A percentile compares a stretch with the other conserved stretches of the same genome.
Conservation (phyloP, 2,888 invertebrate species). For the Eupithecia tripunctaria region DNA sequence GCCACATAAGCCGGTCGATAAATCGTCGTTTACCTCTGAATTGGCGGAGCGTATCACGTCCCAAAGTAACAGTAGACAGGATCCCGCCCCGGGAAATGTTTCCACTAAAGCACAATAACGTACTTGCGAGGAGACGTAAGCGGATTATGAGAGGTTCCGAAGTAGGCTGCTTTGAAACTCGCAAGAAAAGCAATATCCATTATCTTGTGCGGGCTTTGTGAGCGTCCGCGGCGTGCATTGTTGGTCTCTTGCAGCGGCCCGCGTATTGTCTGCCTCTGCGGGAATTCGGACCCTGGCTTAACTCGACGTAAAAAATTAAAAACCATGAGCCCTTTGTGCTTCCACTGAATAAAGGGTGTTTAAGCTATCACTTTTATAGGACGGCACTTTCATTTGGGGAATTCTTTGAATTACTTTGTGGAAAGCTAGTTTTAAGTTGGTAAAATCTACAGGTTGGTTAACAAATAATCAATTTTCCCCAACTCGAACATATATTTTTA, state of each 20-base stretch:
- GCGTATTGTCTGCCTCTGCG: slow-evolving; percentile 61
- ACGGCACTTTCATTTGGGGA: not conserved
- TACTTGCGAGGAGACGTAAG: slow-evolving; percentile 76
- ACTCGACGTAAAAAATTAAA: slow-evolving; percentile 50
- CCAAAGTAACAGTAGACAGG: slow-evolving; percentile 56
- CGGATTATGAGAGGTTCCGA: slow-evolving; percentile 81
- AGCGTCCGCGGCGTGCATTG: slow-evolving; percentile 66
- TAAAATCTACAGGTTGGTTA: not conserved
- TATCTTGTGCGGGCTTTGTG: slow-evolving; percentile 78
- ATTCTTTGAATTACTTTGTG: not conserved
- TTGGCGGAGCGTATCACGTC: slow-evolving; percentile 60
- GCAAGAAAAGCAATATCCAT: slow-evolving; percentile 84
- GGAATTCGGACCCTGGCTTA: slow-evolving; percentile 52
- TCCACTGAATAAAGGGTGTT: slow-evolving; percentile 14
- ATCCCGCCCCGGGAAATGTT: slow-evolving; percentile 68
- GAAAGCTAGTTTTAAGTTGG: not conserved
- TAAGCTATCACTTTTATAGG: slow-evolving; percentile 13
- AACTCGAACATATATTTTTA: too few species aligned
- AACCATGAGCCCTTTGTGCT: slow-evolving; percentile 27
- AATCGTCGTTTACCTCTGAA: slow-evolving; percentile 48
- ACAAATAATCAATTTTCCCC: too few species aligned
- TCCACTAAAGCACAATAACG: slow-evolving; percentile 76
- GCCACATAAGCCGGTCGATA: slow-evolving; percentile 43
- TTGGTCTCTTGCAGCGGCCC: slow-evolving; percentile 64
- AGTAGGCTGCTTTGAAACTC: slow-evolving; percentile 82